Evolutionary conservation across 92 coral and sea anemone genomes (phyloP).

Genomic region (Umimayanthus kanabou): DNA sequence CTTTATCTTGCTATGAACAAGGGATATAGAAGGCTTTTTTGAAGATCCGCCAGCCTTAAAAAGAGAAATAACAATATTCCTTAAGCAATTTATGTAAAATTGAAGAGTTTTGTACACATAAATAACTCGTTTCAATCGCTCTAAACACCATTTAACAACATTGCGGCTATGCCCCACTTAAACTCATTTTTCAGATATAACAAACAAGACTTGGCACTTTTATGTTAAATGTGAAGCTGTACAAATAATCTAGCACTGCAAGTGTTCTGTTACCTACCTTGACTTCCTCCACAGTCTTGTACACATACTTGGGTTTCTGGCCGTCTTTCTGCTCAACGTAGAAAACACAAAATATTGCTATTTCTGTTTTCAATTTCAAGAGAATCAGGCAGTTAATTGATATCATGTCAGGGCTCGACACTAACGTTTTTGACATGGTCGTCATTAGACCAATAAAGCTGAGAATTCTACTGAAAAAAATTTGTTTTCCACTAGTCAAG

Average conservation of each 20-base stretch:
- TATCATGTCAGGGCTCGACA: too few relatives aligned
- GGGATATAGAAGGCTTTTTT: slow-evolving; percentile 83
- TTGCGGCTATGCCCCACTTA: too few relatives aligned
- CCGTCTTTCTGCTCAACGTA: slow-evolving; percentile 46
- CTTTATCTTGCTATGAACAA: slow-evolving; percentile 85
- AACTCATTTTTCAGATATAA: too few relatives aligned
- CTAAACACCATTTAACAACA: too few relatives aligned
- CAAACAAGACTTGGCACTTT: too few relatives aligned
- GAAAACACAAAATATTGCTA: not conserved
- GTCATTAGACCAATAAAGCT: too few relatives aligned
- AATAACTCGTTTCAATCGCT: too few relatives aligned
- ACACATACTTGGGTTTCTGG: slow-evolving; percentile 87
- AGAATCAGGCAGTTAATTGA: not conserved
- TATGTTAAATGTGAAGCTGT: too few relatives aligned
- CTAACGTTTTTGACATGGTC: too few relatives aligned
- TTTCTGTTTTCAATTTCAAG: not conserved
- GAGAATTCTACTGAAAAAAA: too few relatives aligned
- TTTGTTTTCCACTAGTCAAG: too few relatives aligned
- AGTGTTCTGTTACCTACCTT: slow-evolving; percentile 59
- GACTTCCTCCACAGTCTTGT: slow-evolving; percentile 98
- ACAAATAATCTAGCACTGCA: not conserved
- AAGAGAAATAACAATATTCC: not conserved
- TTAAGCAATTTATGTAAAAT: not conserved
- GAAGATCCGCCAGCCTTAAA: slow-evolving; percentile 75
- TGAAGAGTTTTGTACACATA: too few relatives aligned